Evolutionary conservation across 2,888 invertebrate species (phyloP), one percentile per base, ranked within the genome.

Genomic region (Pachymerium ferrugineum): DNA sequence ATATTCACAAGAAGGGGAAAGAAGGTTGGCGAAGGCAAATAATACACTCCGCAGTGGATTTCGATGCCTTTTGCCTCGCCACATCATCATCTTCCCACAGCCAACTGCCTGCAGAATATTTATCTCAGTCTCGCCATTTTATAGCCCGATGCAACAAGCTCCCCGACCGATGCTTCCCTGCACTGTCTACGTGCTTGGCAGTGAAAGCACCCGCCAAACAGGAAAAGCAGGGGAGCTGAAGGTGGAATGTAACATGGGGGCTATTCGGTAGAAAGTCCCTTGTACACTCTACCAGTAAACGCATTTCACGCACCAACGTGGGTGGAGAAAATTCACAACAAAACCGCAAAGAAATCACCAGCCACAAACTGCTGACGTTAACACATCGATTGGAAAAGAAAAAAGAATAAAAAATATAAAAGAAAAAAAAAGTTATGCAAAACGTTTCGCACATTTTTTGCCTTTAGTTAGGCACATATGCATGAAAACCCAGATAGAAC

Each of bases 171-270:
- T 28, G 62, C 62, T 62, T 62, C 62, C 28, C 62, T 28, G 62
- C 62, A 62, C 62, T 62, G 62, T 62, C 62, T 62, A 62, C 62
- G 62, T 62, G 62, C 62, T 62, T 62, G 62, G 62, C 62, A 62
- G 62, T 62, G 62, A 62, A 62, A 62, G 62, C 62, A 62, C 62
- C 62, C 62, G 62, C 28, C 62, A 62, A 62, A 62, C 62, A 62
- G 62, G 62, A 62, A 62, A 62, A 62, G 28, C 25, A 22, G 5
- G 62, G 62, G 62, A 62, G 25, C n/a, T 4, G 47, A 28, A 62
- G 25, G 62, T n/a, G n/a, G n/a, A n/a, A 62, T 10, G 62, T 3
- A 62, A 62, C 62, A 25, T 62, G 14, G 62, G 62, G 62, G 62
- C 62, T 62, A 62, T 62, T 62, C 28, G 62, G 62, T 28, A 28